Evolutionary conservation across 2,113 vertebrate genomes (phyloP), one percentile per base, ranked within the genome.

Genomic region (Alces alces): DNA sequence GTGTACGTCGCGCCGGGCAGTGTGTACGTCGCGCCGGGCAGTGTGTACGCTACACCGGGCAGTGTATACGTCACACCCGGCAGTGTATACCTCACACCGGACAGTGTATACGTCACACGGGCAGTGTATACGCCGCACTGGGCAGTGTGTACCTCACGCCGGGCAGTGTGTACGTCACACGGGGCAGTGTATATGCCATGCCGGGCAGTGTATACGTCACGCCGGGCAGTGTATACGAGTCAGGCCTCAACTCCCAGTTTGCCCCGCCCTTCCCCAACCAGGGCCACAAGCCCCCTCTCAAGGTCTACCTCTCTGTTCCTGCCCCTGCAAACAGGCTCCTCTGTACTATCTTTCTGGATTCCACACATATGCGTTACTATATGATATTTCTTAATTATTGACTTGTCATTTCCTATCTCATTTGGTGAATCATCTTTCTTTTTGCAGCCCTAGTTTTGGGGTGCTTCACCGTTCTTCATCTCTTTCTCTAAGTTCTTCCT

Each of bases 351-450:
- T 14, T 14, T 27, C 70, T 43, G 36, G 70, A 14, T 11, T 25
- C 11, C 36, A 4, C 25, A 2, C 36, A 1, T 6, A 6, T 6
- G 21, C 6, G 1, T 14, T 7, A 7, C 19, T 25, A 25, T 25
- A 3, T 2, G n/a, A 23, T 1, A 5, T 33, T 89, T 86, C 33
- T 50, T 23, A 5, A 55, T 27, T 15, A 2, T 17, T 54, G 23
- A 47, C 54, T 33, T 58, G 50, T 43, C 57, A 25, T 3, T 60
- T 94, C 64, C 28, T 58, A 4, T 33, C 7, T 70, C 66, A 21
- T 45, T 12, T 28, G 57, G n/a, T 27, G n/a, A 79, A 7, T 16
- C 47, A 19, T 80, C 58, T 30, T 50, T 10, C 39, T 55, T 17
- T 76, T 64, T 12, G 4, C 9, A 33, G 30, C 3, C 6, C 52